Percentiles rank a stretch among this genome's conserved stretches.
Evolutionary conservation across 2,888 invertebrate species (phyloP).

Genomic region (Heteropelma amictum): DNA sequence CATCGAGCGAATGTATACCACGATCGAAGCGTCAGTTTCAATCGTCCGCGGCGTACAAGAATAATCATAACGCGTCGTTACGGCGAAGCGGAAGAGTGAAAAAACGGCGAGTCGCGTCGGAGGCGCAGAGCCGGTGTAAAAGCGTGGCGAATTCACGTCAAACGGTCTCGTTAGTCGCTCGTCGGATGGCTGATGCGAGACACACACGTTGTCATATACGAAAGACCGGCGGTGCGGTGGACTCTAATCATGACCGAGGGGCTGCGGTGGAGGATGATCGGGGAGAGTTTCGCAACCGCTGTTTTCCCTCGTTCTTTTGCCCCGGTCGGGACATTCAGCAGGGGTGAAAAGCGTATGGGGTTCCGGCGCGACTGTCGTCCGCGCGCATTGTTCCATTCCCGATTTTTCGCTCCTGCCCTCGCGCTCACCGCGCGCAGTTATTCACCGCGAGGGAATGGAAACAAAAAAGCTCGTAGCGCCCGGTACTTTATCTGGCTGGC

Average conservation of each 20-base stretch:
- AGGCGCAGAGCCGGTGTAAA: neutral
- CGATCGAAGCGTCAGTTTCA: too few species aligned
- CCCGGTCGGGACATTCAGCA: slow-evolving; percentile 1
- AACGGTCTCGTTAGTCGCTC: slow-evolving; percentile 19
- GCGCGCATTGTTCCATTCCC: slow-evolving; percentile 41
- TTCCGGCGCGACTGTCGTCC: neutral
- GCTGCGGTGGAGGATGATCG: neutral
- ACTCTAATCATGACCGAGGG: slow-evolving; percentile 42
- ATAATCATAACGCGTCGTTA: too few species aligned
- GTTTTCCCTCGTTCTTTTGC: slow-evolving; percentile 23
- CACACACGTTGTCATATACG: neutral
- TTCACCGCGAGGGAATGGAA: slow-evolving; percentile 21
- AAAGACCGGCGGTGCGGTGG: neutral
- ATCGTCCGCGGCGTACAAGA: too few species aligned
- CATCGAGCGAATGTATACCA: too few species aligned
- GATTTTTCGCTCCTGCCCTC: slow-evolving; percentile 42
- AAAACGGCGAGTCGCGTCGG: too few species aligned
- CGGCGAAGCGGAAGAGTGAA: too few species aligned
- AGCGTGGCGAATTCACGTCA: slow-evolving; percentile 16
- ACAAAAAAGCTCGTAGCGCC: neutral
- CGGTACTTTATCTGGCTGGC: slow-evolving; percentile 42
- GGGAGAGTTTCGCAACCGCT: slow-evolving; percentile 10
- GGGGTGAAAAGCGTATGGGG: slow-evolving; percentile 32
- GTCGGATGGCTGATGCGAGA: neutral
- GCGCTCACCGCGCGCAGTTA: slow-evolving; percentile 9